Conservation (phyloP, 2,797 vertebrate genomes). For the Sus cebifrons region DNA sequence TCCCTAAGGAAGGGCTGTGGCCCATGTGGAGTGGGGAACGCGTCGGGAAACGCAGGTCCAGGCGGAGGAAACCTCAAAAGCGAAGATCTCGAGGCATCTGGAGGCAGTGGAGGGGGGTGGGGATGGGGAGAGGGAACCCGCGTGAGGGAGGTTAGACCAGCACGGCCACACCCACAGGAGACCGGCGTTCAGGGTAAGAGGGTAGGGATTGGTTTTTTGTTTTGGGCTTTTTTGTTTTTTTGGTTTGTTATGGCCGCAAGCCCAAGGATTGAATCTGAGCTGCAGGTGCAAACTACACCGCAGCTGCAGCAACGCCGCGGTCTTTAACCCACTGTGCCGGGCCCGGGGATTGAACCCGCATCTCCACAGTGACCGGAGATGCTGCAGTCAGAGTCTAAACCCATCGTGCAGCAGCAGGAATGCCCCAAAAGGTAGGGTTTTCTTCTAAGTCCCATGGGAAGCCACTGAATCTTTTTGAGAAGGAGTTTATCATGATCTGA, state of each 20-base stretch:
- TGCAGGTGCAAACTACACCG: too few species aligned
- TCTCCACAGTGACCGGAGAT: too few species aligned
- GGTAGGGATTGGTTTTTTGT: neutral
- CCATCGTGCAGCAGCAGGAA: too few species aligned
- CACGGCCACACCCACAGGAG: fast-evolving
- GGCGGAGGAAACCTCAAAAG: neutral
- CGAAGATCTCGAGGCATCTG: fast-evolving
- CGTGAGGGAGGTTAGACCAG: too few species aligned
- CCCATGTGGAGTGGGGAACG: fast-evolving
- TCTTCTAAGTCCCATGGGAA: neutral
- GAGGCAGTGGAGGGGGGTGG: neutral
- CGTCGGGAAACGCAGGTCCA: neutral
- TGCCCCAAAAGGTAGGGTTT: neutral
- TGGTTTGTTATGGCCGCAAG: too few species aligned
- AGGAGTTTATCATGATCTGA: neutral
- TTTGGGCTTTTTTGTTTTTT: too few species aligned
- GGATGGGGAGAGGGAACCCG: fast-evolving
- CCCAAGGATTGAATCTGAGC: too few species aligned
- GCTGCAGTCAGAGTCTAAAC: too few species aligned
- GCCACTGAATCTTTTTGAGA: neutral
- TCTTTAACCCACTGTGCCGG: too few species aligned
- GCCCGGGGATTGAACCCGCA: too few species aligned
- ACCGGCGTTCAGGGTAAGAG: neutral
- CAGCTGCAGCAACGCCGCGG: too few species aligned
- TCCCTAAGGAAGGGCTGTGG: neutral